These are phyloP conservation scores for Drosophila varians DNA, from an alignment of 1,140 invertebrate species.

Conservation along the genomic window DNA sequence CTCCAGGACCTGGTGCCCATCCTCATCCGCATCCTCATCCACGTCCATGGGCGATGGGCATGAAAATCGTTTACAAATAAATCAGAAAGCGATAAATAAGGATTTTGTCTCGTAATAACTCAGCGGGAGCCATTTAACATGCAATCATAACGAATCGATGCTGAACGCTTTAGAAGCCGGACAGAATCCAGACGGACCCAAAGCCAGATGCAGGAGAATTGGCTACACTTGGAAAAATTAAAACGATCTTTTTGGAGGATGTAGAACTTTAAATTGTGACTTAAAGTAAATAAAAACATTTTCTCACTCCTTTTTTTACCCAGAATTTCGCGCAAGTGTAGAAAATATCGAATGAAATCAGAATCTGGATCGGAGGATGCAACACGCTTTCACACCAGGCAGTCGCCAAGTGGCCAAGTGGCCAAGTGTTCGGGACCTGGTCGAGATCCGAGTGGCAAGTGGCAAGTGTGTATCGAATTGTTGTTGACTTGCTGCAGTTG, in stretches of 20 bases:
- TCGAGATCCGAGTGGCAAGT: constrained; percentile 34
- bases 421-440: constrained; percentile 19
- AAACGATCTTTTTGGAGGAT: background rate
- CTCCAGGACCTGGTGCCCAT: constrained; percentile 17
- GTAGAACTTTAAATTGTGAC: too few species aligned
- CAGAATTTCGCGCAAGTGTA: constrained; percentile 4
- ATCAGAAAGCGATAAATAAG: constrained; percentile 84
- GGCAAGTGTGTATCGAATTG: constrained; percentile 78
- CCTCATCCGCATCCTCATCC: constrained; percentile 8
- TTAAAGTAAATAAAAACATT: background rate
- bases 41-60: constrained; percentile 52
- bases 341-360: constrained; percentile 19
- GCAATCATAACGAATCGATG: constrained; percentile 83
- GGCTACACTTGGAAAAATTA: constrained; percentile 1
- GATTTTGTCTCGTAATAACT: constrained; percentile 84
- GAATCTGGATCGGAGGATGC: constrained; percentile 18
- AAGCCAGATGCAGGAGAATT: constrained; percentile 12
- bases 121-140: constrained; percentile 83
- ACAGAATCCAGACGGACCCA: constrained; percentile 35
- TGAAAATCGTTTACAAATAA: constrained; percentile 83
- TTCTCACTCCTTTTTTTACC: background rate
- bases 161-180: constrained; percentile 74
- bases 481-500: constrained; percentile 77
- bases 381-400: constrained; percentile 80
- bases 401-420: constrained; percentile 47